Evolutionary conservation across 2,888 invertebrate species (phyloP).

Genomic region (Volucella zonaria): DNA sequence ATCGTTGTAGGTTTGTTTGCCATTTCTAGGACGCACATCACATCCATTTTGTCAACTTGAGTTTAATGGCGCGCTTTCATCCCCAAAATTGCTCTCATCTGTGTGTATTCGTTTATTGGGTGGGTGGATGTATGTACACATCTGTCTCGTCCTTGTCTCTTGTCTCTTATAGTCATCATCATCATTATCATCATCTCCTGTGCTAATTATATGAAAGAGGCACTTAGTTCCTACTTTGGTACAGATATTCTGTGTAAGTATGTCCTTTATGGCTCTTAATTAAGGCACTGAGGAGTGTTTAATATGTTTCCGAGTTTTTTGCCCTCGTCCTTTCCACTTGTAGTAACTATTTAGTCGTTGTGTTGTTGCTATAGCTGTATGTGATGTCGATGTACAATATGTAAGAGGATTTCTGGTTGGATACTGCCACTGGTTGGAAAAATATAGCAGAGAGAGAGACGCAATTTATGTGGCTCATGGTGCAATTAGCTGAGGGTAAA

Average conservation of each 20-base stretch:
- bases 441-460: neutral
- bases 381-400: constrained; percentile 4
- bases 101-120: constrained; percentile 13
- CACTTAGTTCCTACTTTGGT: constrained; percentile 74
- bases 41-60: constrained; percentile 73
- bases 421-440: constrained; percentile 15
- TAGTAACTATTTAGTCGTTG: neutral
- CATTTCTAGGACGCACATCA: constrained; percentile 66
- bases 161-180: constrained; percentile 57
- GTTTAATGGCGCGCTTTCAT: constrained; percentile 70
- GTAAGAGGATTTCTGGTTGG: constrained; percentile 14
- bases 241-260: constrained; percentile 74
- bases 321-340: neutral
- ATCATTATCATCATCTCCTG: constrained; percentile 72
- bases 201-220: constrained; percentile 73
- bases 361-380: constrained; percentile 2
- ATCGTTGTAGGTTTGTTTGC: constrained; percentile 41
- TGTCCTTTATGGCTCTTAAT: constrained; percentile 74
- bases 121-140: neutral
- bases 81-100: constrained; percentile 47
- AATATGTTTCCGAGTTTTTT: constrained; percentile 67
- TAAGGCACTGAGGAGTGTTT: constrained; percentile 74
- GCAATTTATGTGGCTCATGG: constrained; percentile 66
- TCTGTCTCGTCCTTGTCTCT: constrained; percentile 25
- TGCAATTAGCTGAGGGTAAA: constrained; percentile 66